phyloP scores from a whole-genome alignment of 2,797 vertebrate genomes.

The Lithobates sylvaticus region DNA sequence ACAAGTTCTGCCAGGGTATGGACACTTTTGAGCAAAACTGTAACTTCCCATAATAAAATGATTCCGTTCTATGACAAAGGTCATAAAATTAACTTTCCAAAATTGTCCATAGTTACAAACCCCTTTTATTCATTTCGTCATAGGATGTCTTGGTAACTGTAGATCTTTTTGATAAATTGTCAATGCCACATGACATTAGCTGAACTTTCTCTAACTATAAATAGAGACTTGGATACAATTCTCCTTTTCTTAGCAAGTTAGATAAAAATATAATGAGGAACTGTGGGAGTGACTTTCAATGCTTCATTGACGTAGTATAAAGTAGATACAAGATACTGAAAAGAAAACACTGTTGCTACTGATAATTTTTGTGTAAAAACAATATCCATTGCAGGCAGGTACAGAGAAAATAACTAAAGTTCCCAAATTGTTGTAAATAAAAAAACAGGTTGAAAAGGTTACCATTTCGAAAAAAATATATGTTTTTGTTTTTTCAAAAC shows the following conservation, averaged over 20 bases:
- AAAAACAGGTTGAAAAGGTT: no score
- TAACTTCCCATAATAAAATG: no score
- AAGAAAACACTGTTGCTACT: no score
- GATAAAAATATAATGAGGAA: conserved; percentile 28
- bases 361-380: no score
- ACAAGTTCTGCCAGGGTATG: no score
- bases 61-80: no score
- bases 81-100: no score
- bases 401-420: no score
- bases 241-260: conserved; percentile 1
- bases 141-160: neutral
- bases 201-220: conserved; percentile 6
- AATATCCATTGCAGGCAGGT: no score
- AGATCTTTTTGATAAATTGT: neutral
- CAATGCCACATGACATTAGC: neutral
- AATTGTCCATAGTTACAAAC: no score
- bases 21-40: no score
- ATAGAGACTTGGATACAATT: neutral
- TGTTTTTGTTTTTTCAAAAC: neutral
- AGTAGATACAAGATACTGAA: neutral
- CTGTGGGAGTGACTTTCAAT: neutral
- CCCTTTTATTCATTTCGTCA: neutral
- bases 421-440: no score
- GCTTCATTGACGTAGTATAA: neutral
- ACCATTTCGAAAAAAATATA: neutral